Base-by-base conservation (phyloP, 2,113 vertebrate species). In the Pachycephala philippinensis region DNA sequence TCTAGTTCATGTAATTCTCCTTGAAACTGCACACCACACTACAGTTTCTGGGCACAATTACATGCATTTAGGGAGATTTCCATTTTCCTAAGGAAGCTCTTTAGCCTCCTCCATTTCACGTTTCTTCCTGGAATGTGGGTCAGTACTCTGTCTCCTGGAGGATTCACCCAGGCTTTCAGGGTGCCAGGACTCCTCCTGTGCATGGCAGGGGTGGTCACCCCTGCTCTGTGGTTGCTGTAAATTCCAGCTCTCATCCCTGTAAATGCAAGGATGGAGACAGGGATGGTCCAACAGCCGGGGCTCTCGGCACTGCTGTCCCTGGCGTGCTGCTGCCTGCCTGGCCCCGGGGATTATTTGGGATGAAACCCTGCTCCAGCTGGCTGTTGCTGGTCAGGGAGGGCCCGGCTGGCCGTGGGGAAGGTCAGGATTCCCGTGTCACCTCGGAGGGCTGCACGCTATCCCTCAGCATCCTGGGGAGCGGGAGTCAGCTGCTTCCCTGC, bases 201-300 rank as follows among this genome's bases (percentile, higher is more conserved):
- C 35, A 1, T 15, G 45, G 47, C 66, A 74, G 69, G 40, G 44
- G 30, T 50, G 63, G 28, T 63, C 33, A 52, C 21, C 13, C 26
- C 20, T 7, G 20, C 63, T 22, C 24, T 82, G n/a, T n/a, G 0
- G 5, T 37, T 14, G 7, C 28, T 39, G 9, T 31, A 7, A 35
- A 59, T 84, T 64, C 65, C 59, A 20, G 16, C 56, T 59, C 77
- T 57, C 19, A 2, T 42, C 15, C 33, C 42, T 63, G 31, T 35
- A 17, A 70, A 17, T 30, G 39, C 44, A 22, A 18, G 61, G 40
- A 26, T 1, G 11, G 82, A 87, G 69, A 15, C 11, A 6, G 9
- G n/a, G 60, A 5, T 47, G 64, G 2, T 52, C 22, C 1, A 7
- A 5, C 0, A 4, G 39, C 15, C 0, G 0, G 23, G 65, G 47